Evolutionary conservation across 2,113 vertebrate species (phyloP), one percentile per base, ranked within the genome.

Genomic region (Vombatus ursinus): DNA sequence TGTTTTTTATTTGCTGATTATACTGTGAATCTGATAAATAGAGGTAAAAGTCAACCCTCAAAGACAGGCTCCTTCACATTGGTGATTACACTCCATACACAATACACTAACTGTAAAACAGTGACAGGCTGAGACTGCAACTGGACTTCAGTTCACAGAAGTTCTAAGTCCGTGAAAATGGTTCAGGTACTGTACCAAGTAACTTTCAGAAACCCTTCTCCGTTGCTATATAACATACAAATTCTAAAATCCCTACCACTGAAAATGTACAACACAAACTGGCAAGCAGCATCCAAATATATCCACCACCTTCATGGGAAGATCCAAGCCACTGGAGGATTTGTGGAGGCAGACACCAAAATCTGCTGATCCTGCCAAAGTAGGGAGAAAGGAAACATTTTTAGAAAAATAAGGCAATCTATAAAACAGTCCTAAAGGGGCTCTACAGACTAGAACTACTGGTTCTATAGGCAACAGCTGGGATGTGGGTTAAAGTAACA

Each of bases 231-330:
- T 22, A 31, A 50, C 24, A 90, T 7, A 28, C 24, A 50, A 28
- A 50, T 50, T 28, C 24, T 50, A 90, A 68, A 68, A 68, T 68
- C 31, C 99, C 98, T 98, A 99, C 99, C 99, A 99, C 61, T 97
- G 95, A 97, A 99, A 99, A 97, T 98, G 92, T 96, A 99, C 94
- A 1, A 99, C 99, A 4, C 99, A 99, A 93, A 99, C 99, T 0
- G 99, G 99, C 92, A 99, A 98, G 92, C 99, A 99, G 96, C 99
- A 99, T 97, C 99, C 99, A 9, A 99, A 99, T 99, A 99, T 99
- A 98, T 99, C 99, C 51, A 99, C 99, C 98, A 99, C 99, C 98
- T 99, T 99, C 99, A 99, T 99, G 94, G 99, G 99, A 93, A 99
- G 98, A 97, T 99, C 99, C 97, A 99, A 98, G 93, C 99, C 99